These are phyloP conservation scores for Hyla sarda DNA, from an alignment of 2,113 vertebrate species.

Conservation along the genomic window DNA sequence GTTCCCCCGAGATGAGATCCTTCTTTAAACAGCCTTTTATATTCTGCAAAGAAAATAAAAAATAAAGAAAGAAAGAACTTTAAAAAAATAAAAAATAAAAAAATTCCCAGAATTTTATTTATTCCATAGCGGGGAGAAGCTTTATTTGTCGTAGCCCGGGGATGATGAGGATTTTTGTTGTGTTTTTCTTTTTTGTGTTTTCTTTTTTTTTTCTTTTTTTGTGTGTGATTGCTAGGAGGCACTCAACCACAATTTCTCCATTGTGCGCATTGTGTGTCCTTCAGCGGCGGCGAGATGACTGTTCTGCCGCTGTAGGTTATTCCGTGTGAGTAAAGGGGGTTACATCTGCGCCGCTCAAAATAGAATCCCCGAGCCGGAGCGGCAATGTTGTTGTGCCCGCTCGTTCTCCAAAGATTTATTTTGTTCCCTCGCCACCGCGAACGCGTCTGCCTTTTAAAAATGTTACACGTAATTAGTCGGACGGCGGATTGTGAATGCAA, in stretches of 20 bases:
- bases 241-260: neutral
- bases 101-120: neutral
- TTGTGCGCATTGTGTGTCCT: neutral
- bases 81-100: neutral
- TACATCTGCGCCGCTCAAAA: conserved; percentile 15
- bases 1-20: neutral
- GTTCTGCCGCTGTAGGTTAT: conserved; percentile 17
- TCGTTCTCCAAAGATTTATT: conserved; percentile 29
- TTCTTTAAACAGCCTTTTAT: neutral
- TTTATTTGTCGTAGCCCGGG: neutral
- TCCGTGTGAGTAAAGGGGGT: neutral
- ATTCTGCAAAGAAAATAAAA: neutral
- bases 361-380: conserved; percentile 13
- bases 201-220: neutral
- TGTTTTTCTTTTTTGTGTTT: neutral
- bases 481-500: conserved; percentile 20
- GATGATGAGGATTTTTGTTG: neutral
- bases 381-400: neutral
- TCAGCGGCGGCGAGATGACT: neutral
- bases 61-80: neutral
- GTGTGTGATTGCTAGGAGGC: neutral
- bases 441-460: conserved; percentile 21
- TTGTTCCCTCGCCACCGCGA: neutral
- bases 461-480: conserved; percentile 41
- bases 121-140: neutral